phyloP scores from a whole-genome alignment of 2,113 vertebrate species.

The Paradoxurus hermaphroditus region DNA sequence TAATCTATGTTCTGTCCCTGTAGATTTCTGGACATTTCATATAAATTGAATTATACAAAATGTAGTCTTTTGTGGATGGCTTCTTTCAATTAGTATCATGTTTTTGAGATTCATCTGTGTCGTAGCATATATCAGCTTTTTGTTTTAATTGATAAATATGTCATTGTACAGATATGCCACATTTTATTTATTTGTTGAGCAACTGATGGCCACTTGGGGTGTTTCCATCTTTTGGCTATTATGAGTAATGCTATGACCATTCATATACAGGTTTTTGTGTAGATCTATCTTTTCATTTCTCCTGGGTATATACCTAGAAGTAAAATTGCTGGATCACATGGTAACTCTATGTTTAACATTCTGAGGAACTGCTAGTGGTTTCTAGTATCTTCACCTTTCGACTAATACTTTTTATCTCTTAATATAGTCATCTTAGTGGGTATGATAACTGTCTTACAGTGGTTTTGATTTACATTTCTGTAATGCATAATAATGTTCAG shows the following conservation, averaged over 20 bases:
- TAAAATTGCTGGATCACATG: background rate
- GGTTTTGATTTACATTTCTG: slow-evolving; percentile 26
- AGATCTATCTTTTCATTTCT: slow-evolving; percentile 7
- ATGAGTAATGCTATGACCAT: background rate
- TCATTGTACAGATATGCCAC: background rate
- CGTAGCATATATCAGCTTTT: background rate
- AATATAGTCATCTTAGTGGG: background rate
- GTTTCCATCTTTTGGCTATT: background rate
- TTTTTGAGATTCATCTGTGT: background rate
- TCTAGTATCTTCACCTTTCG: background rate
- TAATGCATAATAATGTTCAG: background rate
- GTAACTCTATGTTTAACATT: background rate
- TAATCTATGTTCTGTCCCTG: background rate
- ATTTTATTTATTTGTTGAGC: background rate
- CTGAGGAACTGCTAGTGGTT: slow-evolving; percentile 16
- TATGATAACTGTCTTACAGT: background rate
- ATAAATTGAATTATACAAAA: background rate
- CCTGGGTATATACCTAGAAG: background rate
- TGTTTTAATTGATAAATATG: background rate
- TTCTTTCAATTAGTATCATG: background rate
- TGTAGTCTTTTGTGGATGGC: background rate
- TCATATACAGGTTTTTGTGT: background rate
- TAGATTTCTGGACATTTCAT: background rate
- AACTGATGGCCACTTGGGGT: background rate
- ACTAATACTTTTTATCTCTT: background rate